phyloP scores from a whole-genome alignment of 1,140 invertebrate genomes.

The Calosoma granatense region DNA sequence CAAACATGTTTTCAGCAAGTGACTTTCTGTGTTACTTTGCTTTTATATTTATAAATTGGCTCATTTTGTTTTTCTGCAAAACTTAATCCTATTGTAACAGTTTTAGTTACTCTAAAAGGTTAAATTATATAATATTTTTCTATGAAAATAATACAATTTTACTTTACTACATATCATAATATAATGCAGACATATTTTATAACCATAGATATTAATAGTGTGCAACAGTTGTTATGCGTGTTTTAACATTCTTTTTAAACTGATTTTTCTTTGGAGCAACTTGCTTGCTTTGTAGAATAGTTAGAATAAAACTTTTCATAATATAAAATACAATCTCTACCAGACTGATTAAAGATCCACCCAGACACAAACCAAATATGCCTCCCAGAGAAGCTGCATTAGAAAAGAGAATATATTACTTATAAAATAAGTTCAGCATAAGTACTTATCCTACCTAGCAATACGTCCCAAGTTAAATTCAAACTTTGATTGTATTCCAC shows the following conservation, averaged over 20 bases:
- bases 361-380: background rate
- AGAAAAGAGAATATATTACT: background rate
- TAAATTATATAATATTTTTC: too few relatives aligned
- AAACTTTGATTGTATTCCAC: background rate
- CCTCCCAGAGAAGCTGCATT: background rate
- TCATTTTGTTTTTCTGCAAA: too few relatives aligned
- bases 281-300: background rate
- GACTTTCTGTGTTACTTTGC: too few relatives aligned
- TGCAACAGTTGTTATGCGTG: too few relatives aligned
- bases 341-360: background rate
- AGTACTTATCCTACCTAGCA: background rate
- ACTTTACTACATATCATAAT: too few relatives aligned
- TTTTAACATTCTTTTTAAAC: background rate
- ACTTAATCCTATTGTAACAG: too few relatives aligned
- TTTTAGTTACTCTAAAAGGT: too few relatives aligned
- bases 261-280: background rate
- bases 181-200: too few relatives aligned
- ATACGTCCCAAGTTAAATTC: slow-evolving; percentile 2
- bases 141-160: too few relatives aligned
- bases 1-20: too few relatives aligned
- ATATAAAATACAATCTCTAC: background rate
- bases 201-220: too few relatives aligned
- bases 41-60: too few relatives aligned
- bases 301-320: background rate
- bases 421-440: background rate